These are phyloP conservation scores for Microdon myrmicae DNA, from an alignment of 2,888 invertebrate species.

Conservation along the genomic window DNA sequence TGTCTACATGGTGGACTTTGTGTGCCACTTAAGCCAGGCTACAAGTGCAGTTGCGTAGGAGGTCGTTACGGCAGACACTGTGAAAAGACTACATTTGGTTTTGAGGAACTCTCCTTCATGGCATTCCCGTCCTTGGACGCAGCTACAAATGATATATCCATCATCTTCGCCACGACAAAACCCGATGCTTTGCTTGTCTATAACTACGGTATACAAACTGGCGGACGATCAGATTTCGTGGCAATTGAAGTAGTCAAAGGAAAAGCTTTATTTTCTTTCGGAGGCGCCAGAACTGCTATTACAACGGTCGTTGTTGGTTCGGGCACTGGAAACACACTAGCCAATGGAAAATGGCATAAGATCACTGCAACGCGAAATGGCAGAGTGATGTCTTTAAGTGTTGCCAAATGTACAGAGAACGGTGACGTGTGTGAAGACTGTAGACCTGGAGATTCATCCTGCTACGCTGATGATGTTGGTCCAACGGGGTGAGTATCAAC, in stretches of 20 bases:
- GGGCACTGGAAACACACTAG: constrained; percentile 70
- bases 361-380: constrained; percentile 92
- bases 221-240: constrained; percentile 91
- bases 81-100: constrained; percentile 90
- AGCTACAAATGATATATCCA: constrained; percentile 89
- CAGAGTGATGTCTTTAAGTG: constrained; percentile 84
- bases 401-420: constrained; percentile 83
- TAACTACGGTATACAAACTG: constrained; percentile 88
- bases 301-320: constrained; percentile 78
- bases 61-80: constrained; percentile 91
- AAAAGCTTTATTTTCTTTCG: constrained; percentile 87
- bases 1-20: constrained; percentile 91
- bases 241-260: constrained; percentile 89
- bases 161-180: constrained; percentile 91
- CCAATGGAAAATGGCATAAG: constrained; percentile 92
- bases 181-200: constrained; percentile 87
- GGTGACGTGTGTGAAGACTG: constrained; percentile 90
- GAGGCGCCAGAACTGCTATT: constrained; percentile 88
- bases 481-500: constrained; percentile 80
- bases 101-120: constrained; percentile 89
- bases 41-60: constrained; percentile 85
- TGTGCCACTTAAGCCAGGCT: constrained; percentile 87
- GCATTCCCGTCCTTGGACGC: constrained; percentile 86
- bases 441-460: constrained; percentile 81
- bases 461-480: constrained; percentile 87